Percentiles rank a stretch among this genome's conserved stretches.
phyloP scores from a whole-genome alignment of 2,797 vertebrate species.

The Buphagus erythrorhynchus region DNA sequence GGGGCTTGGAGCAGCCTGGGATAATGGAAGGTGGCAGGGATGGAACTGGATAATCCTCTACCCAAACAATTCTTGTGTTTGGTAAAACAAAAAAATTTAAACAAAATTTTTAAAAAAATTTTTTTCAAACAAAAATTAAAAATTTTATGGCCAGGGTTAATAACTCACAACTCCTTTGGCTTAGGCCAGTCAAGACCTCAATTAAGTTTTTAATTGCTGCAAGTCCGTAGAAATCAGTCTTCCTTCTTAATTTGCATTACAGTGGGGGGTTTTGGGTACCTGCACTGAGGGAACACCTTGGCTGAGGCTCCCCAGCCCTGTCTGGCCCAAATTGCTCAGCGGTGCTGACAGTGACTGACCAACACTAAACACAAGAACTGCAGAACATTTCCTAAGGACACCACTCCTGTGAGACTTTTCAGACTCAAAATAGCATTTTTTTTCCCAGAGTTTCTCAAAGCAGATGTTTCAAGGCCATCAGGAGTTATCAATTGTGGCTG shows the following conservation, averaged over 20 bases:
- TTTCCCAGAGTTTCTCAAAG: not conserved
- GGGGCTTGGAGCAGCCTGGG: fast-evolving
- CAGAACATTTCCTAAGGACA: not conserved
- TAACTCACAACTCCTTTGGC: not conserved
- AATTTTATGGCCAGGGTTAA: not conserved
- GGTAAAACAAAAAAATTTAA: too few species aligned
- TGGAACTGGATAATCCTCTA: not conserved
- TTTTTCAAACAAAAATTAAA: too few species aligned
- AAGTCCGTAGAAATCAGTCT: not conserved
- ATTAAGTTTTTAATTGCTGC: not conserved
- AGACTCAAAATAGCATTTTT: not conserved
- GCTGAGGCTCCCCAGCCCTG: not conserved
- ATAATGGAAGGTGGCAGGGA: fast-evolving
- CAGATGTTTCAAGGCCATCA: not conserved
- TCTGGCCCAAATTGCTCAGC: not conserved
- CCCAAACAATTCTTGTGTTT: not conserved
- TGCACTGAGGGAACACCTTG: not conserved
- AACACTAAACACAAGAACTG: not conserved
- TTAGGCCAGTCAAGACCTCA: not conserved
- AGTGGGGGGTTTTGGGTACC: not conserved
- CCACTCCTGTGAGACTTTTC: not conserved
- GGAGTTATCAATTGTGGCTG: fast-evolving
- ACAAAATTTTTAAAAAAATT: too few species aligned
- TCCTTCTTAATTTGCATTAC: not conserved
- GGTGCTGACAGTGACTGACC: not conserved